A percentile compares a stretch with the other conserved stretches of the same genome.
Evolutionary conservation across 2,888 invertebrate species (phyloP).

Genomic region (Drosophila anomelani): DNA sequence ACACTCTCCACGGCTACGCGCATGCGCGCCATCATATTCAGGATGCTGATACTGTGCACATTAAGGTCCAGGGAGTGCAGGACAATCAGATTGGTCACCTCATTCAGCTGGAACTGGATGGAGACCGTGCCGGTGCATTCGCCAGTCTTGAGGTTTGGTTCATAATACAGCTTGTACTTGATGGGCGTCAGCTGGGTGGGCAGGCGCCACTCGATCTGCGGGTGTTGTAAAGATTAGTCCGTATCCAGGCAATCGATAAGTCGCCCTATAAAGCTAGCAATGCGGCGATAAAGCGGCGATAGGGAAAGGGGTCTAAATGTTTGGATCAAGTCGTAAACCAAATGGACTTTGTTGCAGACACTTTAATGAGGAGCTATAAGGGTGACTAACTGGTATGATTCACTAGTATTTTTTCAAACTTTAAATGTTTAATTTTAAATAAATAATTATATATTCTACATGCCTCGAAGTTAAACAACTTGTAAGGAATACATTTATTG

Average conservation of each 20-base stretch:
- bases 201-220: constrained; percentile 78
- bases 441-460: background rate
- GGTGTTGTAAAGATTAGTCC: constrained; percentile 53
- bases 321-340: constrained; percentile 31
- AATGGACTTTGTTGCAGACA: constrained; percentile 34
- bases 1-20: constrained; percentile 74
- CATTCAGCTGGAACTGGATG: constrained; percentile 74
- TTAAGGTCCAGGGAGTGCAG: constrained; percentile 75
- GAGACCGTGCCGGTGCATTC: constrained; percentile 76
- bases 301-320: background rate
- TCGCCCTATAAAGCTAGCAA: constrained; percentile 7
- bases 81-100: constrained; percentile 76
- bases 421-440: background rate
- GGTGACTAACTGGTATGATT: background rate
- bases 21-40: constrained; percentile 80
- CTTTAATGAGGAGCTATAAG: background rate
- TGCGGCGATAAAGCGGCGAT: constrained; percentile 25
- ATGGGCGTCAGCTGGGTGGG: constrained; percentile 73
- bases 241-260: constrained; percentile 45
- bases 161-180: constrained; percentile 73
- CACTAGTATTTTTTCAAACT: too few species aligned
- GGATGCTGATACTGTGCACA: constrained; percentile 73
- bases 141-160: constrained; percentile 71
- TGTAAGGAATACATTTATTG: background rate
- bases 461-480: background rate